Base-by-base conservation (phyloP, 2,888 invertebrate genomes). In the Sipunculus nudus region DNA sequence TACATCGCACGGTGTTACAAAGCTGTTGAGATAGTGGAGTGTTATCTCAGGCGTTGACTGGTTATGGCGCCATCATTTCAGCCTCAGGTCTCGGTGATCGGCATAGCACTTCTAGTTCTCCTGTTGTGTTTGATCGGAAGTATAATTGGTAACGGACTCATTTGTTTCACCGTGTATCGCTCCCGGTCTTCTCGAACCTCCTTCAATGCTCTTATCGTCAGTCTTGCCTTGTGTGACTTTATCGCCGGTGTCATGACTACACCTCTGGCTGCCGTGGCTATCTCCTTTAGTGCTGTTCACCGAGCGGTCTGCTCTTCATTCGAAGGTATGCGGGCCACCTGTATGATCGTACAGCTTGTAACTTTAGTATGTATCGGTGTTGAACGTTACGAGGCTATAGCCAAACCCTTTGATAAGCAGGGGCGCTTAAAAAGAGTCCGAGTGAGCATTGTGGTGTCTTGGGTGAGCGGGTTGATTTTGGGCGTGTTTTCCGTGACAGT, bases 321-420 rank as follows among this genome's bases (percentile, higher is more conserved):
- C n/a, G n/a, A n/a, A n/a, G n/a, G n/a, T n/a, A n/a, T n/a, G n/a
- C n/a, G n/a, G n/a, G n/a, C n/a, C n/a, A n/a, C n/a, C 59, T 19
- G n/a, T n/a, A n/a, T n/a, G n/a, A n/a, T n/a, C n/a, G 70, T 72
- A 8, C 70, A 75, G 38, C 62, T 75, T 13, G 55, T 72, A 0
- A 71, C 75, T 54, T 50, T 78, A 25, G 62, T 62, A 26, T 61
- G 65, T 5, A 67, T 74, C 21, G 75, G 75, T 49, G 72, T 68
- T 59, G 78, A 78, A 58, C 59, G 77, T 19, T 77, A 74, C 48
- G 71, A 75, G 53, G 70, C 76, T 13, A 74, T 78, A 5, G 71
- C 74, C 0, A 65, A 67, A 21, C 78, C 78, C 0, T 75, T 77
- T 45, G 61, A 74, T 26, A 38, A 45, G 25, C n/a, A 40, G 3